Evolutionary conservation across 2,797 vertebrate species (phyloP).

Genomic region (Coccyzus lansbergi): DNA sequence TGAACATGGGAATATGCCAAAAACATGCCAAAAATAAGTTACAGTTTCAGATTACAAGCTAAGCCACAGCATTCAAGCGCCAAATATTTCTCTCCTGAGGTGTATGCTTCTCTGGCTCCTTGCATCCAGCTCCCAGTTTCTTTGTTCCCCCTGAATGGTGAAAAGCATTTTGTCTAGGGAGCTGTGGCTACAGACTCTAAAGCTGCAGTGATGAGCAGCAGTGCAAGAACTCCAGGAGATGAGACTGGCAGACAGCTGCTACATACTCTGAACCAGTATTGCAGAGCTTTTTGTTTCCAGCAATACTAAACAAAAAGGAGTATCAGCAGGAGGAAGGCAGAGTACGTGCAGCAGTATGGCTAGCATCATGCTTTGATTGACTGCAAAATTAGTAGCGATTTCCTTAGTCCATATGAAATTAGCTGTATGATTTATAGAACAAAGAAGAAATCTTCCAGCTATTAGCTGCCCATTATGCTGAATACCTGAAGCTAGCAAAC

Average conservation of each 20-base stretch:
- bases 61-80: neutral
- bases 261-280: neutral
- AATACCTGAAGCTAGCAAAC: neutral
- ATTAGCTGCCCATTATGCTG: constrained; percentile 8
- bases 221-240: neutral
- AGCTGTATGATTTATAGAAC: constrained; percentile 11
- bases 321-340: neutral
- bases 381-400: neutral
- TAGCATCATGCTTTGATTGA: neutral
- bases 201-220: neutral
- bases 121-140: neutral
- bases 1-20: neutral
- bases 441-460: constrained; percentile 17
- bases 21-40: neutral
- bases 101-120: neutral
- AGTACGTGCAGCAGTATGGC: neutral
- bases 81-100: neutral
- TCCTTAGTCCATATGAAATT: neutral
- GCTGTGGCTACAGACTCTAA: neutral
- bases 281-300: neutral
- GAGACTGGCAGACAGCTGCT: neutral
- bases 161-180: neutral
- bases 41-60: neutral
- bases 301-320: neutral
- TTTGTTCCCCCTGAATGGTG: neutral